These are phyloP conservation scores for Diadema setosum DNA, from an alignment of 35 echinoderm and acorn worm species.

Conservation along the genomic window DNA sequence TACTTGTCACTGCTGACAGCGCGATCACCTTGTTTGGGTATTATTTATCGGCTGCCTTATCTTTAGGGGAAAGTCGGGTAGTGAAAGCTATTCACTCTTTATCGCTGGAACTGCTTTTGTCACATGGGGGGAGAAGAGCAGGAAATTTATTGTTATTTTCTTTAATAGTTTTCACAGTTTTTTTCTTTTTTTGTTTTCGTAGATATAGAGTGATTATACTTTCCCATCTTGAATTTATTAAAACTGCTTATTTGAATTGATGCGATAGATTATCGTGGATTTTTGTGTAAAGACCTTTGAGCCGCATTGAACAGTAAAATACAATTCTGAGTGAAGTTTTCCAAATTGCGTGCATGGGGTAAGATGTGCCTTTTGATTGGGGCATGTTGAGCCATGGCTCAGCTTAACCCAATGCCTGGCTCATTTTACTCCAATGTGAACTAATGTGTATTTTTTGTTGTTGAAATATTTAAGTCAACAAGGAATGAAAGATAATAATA, in stretches of 20 bases:
- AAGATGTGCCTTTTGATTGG: background rate
- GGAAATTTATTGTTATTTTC: no score
- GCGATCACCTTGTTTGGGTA: no score
- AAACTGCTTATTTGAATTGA: background rate
- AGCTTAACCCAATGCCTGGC: background rate
- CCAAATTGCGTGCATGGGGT: background rate
- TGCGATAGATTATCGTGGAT: background rate
- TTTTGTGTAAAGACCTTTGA: background rate
- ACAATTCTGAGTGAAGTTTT: background rate
- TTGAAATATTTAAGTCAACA: no score
- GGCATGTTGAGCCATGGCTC: background rate
- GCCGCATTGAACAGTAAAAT: background rate
- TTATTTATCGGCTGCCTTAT: no score
- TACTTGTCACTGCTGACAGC: no score
- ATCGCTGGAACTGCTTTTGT: no score
- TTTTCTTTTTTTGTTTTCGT: background rate
- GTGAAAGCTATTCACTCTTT: no score
- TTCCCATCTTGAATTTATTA: background rate
- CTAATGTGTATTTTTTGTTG: no score
- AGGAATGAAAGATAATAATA: no score
- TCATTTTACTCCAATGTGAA: no score
- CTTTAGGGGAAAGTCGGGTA: no score
- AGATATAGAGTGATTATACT: constrained; percentile 2
- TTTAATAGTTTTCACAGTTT: background rate
- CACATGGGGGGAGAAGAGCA: no score